These are phyloP conservation scores for Kryptolebias marmoratus DNA, from an alignment of 2,113 vertebrate genomes.

Conservation along the genomic window DNA sequence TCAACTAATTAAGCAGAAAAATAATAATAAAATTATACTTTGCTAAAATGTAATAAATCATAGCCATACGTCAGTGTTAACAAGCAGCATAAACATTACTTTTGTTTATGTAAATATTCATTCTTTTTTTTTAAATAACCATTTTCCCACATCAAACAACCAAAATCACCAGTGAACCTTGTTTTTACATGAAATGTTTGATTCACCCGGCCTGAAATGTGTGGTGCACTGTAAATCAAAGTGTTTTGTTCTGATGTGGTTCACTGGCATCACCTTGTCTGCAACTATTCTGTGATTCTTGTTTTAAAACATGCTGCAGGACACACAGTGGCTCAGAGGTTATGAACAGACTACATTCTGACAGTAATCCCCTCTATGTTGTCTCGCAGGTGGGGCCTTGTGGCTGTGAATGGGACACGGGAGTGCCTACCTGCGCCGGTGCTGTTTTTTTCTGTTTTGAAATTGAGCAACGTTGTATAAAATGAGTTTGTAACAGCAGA, in stretches of 20 bases:
- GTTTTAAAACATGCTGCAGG: neutral
- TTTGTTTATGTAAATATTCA: neutral
- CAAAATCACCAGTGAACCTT: neutral
- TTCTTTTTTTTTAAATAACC: neutral
- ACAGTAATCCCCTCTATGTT: constrained; percentile 6
- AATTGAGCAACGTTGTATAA: constrained; percentile 9
- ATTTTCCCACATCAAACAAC: neutral
- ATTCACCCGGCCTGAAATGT: neutral
- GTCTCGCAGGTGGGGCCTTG: neutral
- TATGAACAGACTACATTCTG: neutral
- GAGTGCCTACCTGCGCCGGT: constrained; percentile 49
- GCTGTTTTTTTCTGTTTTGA: constrained; percentile 28
- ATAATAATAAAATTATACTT: neutral
- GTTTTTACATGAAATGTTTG: neutral
- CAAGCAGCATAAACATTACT: neutral
- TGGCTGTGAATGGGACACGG: constrained; percentile 32
- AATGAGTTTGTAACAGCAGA: constrained; percentile 7
- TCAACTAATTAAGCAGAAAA: constrained; percentile 8
- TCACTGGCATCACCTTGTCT: neutral
- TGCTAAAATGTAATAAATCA: neutral
- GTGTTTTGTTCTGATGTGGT: neutral
- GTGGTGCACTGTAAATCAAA: neutral
- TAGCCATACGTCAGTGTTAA: constrained; percentile 12
- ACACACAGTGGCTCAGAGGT: neutral
- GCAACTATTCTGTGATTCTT: neutral